These are phyloP conservation scores for Orthosia incerta DNA, from an alignment of 2,888 invertebrate species.

Conservation along the genomic window DNA sequence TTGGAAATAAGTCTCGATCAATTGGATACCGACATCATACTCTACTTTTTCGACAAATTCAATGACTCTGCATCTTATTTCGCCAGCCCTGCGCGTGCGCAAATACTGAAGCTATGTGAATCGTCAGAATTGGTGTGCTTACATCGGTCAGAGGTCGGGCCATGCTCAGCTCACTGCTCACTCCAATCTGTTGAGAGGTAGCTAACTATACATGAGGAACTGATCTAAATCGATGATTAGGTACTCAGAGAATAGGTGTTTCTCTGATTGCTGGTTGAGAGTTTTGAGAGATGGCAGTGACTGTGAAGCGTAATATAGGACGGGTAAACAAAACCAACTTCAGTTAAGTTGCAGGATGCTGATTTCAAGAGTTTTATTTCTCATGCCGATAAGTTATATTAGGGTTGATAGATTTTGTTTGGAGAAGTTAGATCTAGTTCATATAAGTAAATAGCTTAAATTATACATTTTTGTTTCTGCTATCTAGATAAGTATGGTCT, in stretches of 20 bases:
- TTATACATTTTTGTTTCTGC: too few relatives aligned
- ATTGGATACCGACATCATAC: too few relatives aligned
- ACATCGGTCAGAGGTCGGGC: conserved; percentile 62
- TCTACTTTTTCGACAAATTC: not conserved
- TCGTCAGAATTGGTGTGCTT: conserved; percentile 62
- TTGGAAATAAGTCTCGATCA: too few relatives aligned
- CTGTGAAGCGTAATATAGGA: not conserved
- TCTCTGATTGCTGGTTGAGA: conserved; percentile 27
- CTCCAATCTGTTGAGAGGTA: conserved; percentile 26
- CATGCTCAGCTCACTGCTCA: conserved; percentile 41
- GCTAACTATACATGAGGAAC: conserved; percentile 23
- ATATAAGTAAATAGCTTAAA: too few relatives aligned
- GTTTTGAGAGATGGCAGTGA: not conserved
- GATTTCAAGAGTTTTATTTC: too few relatives aligned
- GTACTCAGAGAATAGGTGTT: conserved; percentile 24
- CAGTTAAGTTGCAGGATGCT: too few relatives aligned
- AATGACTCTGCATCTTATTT: too few relatives aligned
- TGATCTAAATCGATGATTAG: conserved; percentile 49
- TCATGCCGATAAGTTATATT: too few relatives aligned
- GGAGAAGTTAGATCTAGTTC: too few relatives aligned
- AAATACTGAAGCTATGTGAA: conserved; percentile 59
- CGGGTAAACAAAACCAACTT: too few relatives aligned
- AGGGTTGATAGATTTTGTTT: too few relatives aligned
- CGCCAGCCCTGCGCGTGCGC: conserved; percentile 52
- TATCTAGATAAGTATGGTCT: too few relatives aligned